Evolutionary conservation across 2,797 vertebrate species (phyloP), one percentile per base, ranked within the genome.

Genomic region (Sebastolobus altivelis): DNA sequence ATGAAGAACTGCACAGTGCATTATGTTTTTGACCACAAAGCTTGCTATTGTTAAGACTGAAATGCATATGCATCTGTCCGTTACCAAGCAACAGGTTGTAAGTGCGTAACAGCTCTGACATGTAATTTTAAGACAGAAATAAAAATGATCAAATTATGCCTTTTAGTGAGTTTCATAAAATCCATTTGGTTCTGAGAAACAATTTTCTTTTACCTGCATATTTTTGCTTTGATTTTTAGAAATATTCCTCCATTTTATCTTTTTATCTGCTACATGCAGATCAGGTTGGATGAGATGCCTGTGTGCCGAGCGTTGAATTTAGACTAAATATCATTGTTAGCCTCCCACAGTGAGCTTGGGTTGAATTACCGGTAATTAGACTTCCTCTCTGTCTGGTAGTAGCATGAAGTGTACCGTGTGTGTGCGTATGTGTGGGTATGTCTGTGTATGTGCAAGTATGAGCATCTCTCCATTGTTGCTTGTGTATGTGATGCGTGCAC

Each of bases 1-100:
- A 82, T 71, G 31, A 82, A 84, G 68, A 20, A 40, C 18, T 72
- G 73, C 43, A 65, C 40, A 82, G 8, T 68, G 18, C 6, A 46
- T 75, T 56, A 13, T 38, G 9, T 79, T 86, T 84, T 71, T 68
- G 31, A 82, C 73, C 43, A 75, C 54, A 85, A 72, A 83, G 66
- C 12, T 75, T 83, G 67, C 61, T 85, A 25, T 80, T 86, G 60
- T 86, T 72, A 65, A 77, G 55, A 78, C 52, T 78, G 65, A 86
- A 87, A 90, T 85, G 37, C 86, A 89, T 88, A 91, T 86, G 75
- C 72, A 87, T 87, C 52, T 80, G 33, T 77, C 65, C 8, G 91
- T 93, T 90, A 92, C 93, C 70, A 91, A 88, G 93, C 93, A 93
- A 93, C 93, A 93, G 76, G 82, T 91, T 22, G 61, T 69, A 62